Evolutionary conservation across 2,888 invertebrate species (phyloP).

Genomic region (Erebia palarica): DNA sequence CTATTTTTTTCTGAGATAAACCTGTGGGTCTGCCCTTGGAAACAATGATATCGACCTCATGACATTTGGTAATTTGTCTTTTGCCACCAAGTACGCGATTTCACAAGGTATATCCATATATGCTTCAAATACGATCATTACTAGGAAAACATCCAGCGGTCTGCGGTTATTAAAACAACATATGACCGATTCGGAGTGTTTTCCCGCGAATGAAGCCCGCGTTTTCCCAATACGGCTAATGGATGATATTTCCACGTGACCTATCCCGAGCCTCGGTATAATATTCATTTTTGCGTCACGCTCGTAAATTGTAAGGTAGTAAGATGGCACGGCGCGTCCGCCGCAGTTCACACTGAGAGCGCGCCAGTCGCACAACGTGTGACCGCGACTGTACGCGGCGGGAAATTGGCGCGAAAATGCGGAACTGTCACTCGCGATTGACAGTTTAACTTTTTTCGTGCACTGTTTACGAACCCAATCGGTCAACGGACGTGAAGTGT

Average conservation of each 20-base stretch:
- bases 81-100: no score
- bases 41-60: no score
- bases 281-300: conserved; percentile 74
- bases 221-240: conserved; percentile 10
- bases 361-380: conserved; percentile 55
- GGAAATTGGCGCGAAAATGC: conserved; percentile 81
- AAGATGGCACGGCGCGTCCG: conserved; percentile 62
- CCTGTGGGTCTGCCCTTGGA: no score
- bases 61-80: no score
- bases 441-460: conserved; percentile 51
- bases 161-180: background rate
- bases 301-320: conserved; percentile 71
- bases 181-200: background rate
- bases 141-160: no score
- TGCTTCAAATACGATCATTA: no score
- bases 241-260: conserved; percentile 47
- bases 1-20: no score
- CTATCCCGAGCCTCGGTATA: conserved; percentile 51
- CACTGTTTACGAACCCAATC: conserved; percentile 41
- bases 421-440: conserved; percentile 62
- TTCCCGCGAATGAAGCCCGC: background rate
- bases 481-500: conserved; percentile 48
- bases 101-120: no score
- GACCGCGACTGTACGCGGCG: conserved; percentile 57
- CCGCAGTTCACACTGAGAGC: conserved; percentile 70